Evolutionary conservation across 2,888 invertebrate genomes (phyloP).

Genomic region (Plagiodera versicolora): DNA sequence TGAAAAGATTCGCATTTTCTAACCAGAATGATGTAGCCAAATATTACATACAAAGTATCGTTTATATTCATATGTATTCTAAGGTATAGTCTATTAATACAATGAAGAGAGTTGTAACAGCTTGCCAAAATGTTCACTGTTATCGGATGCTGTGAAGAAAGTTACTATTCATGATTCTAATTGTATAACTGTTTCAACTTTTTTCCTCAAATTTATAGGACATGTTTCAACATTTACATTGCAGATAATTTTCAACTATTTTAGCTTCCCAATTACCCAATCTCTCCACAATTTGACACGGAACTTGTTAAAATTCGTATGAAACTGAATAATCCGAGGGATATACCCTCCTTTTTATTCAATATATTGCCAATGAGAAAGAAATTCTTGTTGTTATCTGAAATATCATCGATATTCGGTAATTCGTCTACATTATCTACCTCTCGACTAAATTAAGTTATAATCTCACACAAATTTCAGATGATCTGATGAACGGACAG

Average conservation of each 20-base stretch:
- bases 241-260: background rate
- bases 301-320: conserved; percentile 23
- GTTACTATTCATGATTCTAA: no score
- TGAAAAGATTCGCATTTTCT: conserved; percentile 35
- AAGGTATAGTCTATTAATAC: conserved; percentile 23
- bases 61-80: conserved; percentile 34
- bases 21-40: conserved; percentile 37
- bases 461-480: conserved; percentile 18
- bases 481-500: conserved; percentile 31
- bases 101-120: no score
- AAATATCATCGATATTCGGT: conserved; percentile 36
- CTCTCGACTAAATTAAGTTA: no score
- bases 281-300: conserved; percentile 21
- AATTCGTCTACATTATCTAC: no score
- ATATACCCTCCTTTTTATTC: conserved; percentile 32
- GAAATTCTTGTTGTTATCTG: conserved; percentile 34
- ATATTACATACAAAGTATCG: conserved; percentile 32
- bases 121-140: no score
- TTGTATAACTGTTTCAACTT: no score
- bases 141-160: no score
- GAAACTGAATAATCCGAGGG: conserved; percentile 23
- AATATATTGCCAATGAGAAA: conserved; percentile 32
- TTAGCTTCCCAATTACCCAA: conserved; percentile 26
- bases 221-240: background rate
- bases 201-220: no score